Evolutionary conservation across 2,888 invertebrate genomes (phyloP).

Genomic region (Drosophila affinis): DNA sequence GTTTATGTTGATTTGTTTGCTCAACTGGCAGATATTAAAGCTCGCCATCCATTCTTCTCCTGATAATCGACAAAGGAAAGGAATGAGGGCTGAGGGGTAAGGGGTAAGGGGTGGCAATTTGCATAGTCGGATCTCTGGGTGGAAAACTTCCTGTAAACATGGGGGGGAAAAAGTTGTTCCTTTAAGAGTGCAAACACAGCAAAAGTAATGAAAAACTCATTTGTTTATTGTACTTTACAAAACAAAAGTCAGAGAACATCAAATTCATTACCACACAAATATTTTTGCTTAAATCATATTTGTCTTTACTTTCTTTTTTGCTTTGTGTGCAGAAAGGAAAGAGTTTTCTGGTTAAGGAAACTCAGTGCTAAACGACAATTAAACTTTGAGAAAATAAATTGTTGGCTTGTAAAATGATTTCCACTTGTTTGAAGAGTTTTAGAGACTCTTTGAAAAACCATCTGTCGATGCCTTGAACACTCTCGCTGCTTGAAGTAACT

Average conservation of each 20-base stretch:
- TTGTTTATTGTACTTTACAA: constrained; percentile 1
- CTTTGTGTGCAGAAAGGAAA: neutral
- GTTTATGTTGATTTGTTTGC: constrained; percentile 32
- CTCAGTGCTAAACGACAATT: constrained; percentile 39
- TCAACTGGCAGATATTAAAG: constrained; percentile 28
- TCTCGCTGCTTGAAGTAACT: constrained; percentile 41
- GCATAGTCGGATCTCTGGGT: neutral
- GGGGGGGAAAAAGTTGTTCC: neutral
- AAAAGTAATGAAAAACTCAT: constrained; percentile 16
- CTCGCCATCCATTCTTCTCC: neutral
- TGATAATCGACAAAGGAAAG: constrained; percentile 11
- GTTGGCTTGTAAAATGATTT: constrained; percentile 28
- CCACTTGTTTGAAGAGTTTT: constrained; percentile 2
- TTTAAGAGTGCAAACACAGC: neutral
- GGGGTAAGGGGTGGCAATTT: neutral
- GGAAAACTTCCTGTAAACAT: neutral
- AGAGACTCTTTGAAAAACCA: neutral
- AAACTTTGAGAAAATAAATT: constrained; percentile 41
- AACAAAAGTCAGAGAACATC: neutral
- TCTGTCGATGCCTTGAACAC: neutral
- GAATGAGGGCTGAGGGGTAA: neutral
- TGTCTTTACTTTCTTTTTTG: neutral
- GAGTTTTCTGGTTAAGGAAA: constrained; percentile 11
- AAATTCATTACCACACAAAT: neutral
- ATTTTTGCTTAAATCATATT: neutral